Percentiles rank a stretch among this genome's conserved stretches.
phyloP scores from a whole-genome alignment of 2,113 vertebrate genomes.

The Oplegnathus fasciatus region DNA sequence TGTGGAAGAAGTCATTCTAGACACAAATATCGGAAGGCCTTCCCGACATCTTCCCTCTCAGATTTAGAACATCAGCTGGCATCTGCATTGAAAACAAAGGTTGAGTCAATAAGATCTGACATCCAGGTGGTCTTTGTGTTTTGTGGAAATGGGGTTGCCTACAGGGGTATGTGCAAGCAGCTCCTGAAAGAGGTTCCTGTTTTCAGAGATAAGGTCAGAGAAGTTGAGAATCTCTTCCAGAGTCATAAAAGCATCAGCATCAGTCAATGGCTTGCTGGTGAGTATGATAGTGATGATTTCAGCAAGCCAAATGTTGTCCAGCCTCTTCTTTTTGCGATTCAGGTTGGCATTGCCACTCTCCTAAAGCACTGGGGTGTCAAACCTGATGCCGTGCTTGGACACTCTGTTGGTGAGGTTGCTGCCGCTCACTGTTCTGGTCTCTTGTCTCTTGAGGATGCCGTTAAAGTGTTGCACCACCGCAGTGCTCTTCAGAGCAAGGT shows the following conservation, averaged over 20 bases:
- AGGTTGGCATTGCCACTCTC: slow-evolving; percentile 85
- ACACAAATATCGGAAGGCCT: slow-evolving; percentile 87
- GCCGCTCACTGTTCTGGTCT: slow-evolving; percentile 89
- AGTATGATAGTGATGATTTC: slow-evolving; percentile 73
- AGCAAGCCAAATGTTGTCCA: slow-evolving; percentile 83
- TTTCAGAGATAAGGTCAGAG: slow-evolving; percentile 86
- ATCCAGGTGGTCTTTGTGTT: slow-evolving; percentile 88
- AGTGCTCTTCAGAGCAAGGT: slow-evolving; percentile 86
- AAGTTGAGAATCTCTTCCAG: slow-evolving; percentile 83
- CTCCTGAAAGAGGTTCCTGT: slow-evolving; percentile 83
- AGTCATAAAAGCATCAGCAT: slow-evolving; percentile 74
- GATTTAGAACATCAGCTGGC: slow-evolving; percentile 83
- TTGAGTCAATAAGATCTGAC: slow-evolving; percentile 53
- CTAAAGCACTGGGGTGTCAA: slow-evolving; percentile 88
- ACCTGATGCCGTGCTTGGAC: slow-evolving; percentile 83
- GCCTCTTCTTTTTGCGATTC: slow-evolving; percentile 88
- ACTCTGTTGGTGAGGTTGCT: slow-evolving; percentile 89
- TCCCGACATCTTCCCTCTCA: slow-evolving; percentile 81
- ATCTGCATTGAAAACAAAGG: slow-evolving; percentile 52
- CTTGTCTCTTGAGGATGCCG: slow-evolving; percentile 88
- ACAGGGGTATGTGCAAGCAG: slow-evolving; percentile 84
- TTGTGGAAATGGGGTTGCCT: slow-evolving; percentile 86
- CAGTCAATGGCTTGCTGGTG: slow-evolving; percentile 67
- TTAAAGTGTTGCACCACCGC: slow-evolving; percentile 87
- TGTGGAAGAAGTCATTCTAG: slow-evolving; percentile 89